Percentiles rank a stretch among this genome's conserved stretches.
phyloP scores from a whole-genome alignment of 2,888 invertebrate species.

The Hartigia nigra region DNA sequence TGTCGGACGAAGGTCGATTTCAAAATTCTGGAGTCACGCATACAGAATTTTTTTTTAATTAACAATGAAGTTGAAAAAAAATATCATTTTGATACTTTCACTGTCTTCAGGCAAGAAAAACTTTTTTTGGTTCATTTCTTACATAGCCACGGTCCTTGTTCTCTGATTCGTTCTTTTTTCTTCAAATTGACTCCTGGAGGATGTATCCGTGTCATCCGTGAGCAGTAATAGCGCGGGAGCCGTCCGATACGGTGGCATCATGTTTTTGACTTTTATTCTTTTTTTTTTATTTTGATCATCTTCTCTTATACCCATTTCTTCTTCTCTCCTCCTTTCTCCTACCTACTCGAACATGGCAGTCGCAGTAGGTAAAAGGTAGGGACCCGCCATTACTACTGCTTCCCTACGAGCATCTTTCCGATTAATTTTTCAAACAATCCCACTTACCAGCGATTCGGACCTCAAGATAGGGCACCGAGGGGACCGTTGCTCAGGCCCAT shows the following conservation, averaged over 20 bases:
- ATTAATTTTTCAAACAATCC: conserved; percentile 55
- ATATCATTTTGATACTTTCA: not conserved
- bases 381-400: not conserved
- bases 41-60: not conserved
- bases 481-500: conserved; percentile 42
- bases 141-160: not conserved
- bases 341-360: not conserved
- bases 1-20: not conserved
- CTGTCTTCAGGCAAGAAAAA: not conserved
- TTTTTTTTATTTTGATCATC: conserved; percentile 4
- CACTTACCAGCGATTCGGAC: conserved; percentile 38
- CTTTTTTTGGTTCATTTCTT: not conserved
- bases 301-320: not conserved
- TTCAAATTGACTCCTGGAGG: not conserved
- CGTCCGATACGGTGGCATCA: conserved; percentile 14
- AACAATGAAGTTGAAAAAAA: not conserved
- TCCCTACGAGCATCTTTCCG: conserved; percentile 25
- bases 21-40: not conserved
- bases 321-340: not conserved
- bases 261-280: conserved; percentile 13
- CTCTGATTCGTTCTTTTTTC: not conserved
- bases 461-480: conserved; percentile 36
- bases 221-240: not conserved
- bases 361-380: not conserved
- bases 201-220: not conserved